Base-by-base conservation (phyloP, 2,888 invertebrate genomes). In the Euzetes globulus region DNA sequence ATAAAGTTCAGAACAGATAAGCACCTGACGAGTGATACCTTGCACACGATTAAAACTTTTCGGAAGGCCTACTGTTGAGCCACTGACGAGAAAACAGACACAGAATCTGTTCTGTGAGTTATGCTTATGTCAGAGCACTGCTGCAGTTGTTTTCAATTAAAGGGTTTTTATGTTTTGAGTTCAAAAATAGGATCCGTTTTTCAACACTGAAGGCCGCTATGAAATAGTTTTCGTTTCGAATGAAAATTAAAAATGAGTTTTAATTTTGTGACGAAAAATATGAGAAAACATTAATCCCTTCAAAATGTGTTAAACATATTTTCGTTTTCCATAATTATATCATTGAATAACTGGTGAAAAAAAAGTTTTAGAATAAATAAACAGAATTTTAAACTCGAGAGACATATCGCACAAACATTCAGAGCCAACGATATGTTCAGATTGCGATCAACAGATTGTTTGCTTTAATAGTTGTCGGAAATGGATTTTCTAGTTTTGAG, bases 221-320 rank as follows among this genome's bases (percentile, higher is more conserved):
- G 22, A 65, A 65, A 65, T 65, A 65, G 63, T 65, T 65, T 58
- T n/a, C n/a, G n/a, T n/a, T 27, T n/a, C 27, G 13, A 60, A 27
- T 37, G 15, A 65, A 37, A 58, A 25, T 27, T n/a, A 37, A 22
- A 5, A 65, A 65, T 37, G 19, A 9, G 4, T 65, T 65, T 60
- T 33, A 41, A 41, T 41, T 33, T 41, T 29, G 17, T 60, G 29
- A 4, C 19, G 7, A 29, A 58, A 65, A 29, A 37, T 65, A 65
- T 65, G 4, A 33, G n/a, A 27, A 65, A 65, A 65, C 63, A 65
- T 65, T 65, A 17, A 65, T n/a, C 63, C 63, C 63, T 37, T 19
- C 37, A 22, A 60, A 65, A 65, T 65, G 63, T 65, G 63, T 65
- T 65, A 37, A 65, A 65, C 63, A 65, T 65, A 65, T 65, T 65